A percentile compares a stretch with the other conserved stretches of the same genome.
Conservation (phyloP, 2,113 vertebrate species). For the Pagrus major region DNA sequence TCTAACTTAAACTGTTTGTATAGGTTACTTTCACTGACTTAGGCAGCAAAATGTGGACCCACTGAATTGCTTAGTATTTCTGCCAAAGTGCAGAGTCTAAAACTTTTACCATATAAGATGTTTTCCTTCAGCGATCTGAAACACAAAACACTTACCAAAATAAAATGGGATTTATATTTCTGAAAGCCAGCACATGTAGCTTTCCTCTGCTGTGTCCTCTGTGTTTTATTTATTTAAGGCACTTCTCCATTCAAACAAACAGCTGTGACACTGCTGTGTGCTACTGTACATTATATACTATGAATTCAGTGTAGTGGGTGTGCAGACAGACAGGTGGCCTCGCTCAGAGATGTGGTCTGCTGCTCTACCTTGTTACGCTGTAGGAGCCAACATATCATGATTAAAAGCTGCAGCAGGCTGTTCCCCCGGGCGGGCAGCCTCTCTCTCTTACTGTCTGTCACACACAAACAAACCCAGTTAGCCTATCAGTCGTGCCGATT, state of each 20-base stretch:
- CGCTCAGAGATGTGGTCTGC: not conserved
- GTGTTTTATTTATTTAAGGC: not conserved
- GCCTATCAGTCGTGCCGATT: constrained; percentile 33
- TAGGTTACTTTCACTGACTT: not conserved
- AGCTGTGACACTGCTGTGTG: not conserved
- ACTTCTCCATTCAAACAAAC: not conserved
- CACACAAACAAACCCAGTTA: constrained; percentile 64
- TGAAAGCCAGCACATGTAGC: not conserved
- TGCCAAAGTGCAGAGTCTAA: not conserved
- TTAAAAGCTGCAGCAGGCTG: constrained; percentile 35
- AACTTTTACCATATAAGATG: not conserved
- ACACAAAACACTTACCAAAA: not conserved
- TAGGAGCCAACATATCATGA: constrained; percentile 53
- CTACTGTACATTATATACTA: no score
- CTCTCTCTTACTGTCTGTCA: constrained; percentile 12
- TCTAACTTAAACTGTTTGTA: not conserved
- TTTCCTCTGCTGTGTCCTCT: not conserved
- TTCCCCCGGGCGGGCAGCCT: constrained; percentile 8
- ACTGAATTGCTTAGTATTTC: not conserved
- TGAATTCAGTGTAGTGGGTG: constrained; percentile 12
- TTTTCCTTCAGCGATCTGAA: not conserved
- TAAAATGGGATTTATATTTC: no score
- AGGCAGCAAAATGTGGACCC: not conserved
- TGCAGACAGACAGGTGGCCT: constrained; percentile 34
- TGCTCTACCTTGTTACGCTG: constrained; percentile 19